Base-by-base conservation (phyloP, 2,888 invertebrate genomes). In the Ferrisia virgata region DNA sequence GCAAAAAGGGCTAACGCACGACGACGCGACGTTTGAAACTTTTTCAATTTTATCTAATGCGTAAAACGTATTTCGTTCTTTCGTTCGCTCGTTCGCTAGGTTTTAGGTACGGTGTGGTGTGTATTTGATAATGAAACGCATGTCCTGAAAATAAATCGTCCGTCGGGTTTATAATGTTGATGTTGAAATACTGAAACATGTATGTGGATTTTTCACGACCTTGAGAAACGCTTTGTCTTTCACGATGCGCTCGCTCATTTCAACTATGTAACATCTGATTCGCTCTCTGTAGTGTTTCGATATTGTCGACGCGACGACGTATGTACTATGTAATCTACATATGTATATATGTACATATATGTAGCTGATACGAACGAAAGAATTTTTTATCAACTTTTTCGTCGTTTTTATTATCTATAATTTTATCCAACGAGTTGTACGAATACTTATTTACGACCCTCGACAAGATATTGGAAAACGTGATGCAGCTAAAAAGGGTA, bases 121-220 rank as follows among this genome's bases (percentile, higher is more conserved):
- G 22, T 58, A 58, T 64, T 28, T 53, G 28, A 64, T 64, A 31
- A 64, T 64, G 64, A 64, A 64, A 64, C 31, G 53, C 64, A 64
- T 64, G 64, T 64, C 64, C 64, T 64, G 64, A 64, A 28, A 64
- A 64, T 64, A 64, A 64, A 64, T 64, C 64, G 64, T 64, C 64
- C 64, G 53, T 53, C 53, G 53, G 22, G 22, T 53, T 11, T 22
- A 22, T n/a, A 18, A 22, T 22, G 4, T 9, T 58, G 58, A 11
- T 58, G 58, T 22, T 25, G n/a, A n/a, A 58, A 58, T 58, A 9
- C 25, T 25, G 58, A 58, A 58, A 58, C 58, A 64, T 28, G 64
- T 64, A 64, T 64, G 64, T 64, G 64, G 64, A 64, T 28, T 64
- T 64, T 64, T 64, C 64, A 64, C 64, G 64, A 64, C 64, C 64